A percentile compares a stretch with the other conserved stretches of the same genome.
These are phyloP conservation scores for Clarias macrocephalus DNA, from an alignment of 2,113 vertebrate species.

Conservation along the genomic window DNA sequence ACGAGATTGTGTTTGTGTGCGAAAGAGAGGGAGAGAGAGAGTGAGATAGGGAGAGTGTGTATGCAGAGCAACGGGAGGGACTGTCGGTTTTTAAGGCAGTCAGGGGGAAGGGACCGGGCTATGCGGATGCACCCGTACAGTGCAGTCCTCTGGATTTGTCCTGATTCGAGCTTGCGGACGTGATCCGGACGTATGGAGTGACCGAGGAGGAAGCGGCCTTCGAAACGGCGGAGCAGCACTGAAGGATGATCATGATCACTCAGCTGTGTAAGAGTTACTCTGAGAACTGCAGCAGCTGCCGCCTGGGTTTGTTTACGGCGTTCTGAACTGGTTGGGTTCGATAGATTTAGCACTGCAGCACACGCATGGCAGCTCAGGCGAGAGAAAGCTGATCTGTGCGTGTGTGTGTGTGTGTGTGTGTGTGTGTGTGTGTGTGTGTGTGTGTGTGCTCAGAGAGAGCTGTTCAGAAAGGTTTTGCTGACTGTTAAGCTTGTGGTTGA, in stretches of 20 bases:
- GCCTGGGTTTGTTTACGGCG: slow-evolving; percentile 13
- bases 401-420: slow-evolving; percentile 31
- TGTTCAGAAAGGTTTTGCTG: slow-evolving; percentile 41
- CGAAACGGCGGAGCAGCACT: slow-evolving; percentile 5
- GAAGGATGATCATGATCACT: slow-evolving; percentile 42
- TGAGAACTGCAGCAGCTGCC: slow-evolving; percentile 1
- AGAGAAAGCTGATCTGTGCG: slow-evolving; percentile 60
- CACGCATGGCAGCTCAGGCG: slow-evolving; percentile 32
- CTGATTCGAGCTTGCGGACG: slow-evolving; percentile 9
- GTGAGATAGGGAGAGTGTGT: background rate
- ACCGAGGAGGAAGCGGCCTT: slow-evolving; percentile 15
- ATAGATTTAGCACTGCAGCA: slow-evolving; percentile 32
- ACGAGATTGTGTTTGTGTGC: background rate
- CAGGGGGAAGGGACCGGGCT: background rate
- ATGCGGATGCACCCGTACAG: slow-evolving; percentile 15
- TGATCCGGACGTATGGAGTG: background rate
- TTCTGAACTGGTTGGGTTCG: slow-evolving; percentile 13
- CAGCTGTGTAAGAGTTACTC: slow-evolving; percentile 49
- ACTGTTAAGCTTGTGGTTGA: slow-evolving; percentile 19
- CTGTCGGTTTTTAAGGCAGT: slow-evolving; percentile 7
- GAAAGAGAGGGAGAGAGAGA: background rate
- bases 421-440: slow-evolving; percentile 30
- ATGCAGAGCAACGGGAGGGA: slow-evolving; percentile 18
- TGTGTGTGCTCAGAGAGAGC: slow-evolving; percentile 18
- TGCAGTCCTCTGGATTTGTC: slow-evolving; percentile 13